These are phyloP conservation scores for Zaprionus davidi DNA, from an alignment of 1,140 invertebrate species.

Conservation along the genomic window DNA sequence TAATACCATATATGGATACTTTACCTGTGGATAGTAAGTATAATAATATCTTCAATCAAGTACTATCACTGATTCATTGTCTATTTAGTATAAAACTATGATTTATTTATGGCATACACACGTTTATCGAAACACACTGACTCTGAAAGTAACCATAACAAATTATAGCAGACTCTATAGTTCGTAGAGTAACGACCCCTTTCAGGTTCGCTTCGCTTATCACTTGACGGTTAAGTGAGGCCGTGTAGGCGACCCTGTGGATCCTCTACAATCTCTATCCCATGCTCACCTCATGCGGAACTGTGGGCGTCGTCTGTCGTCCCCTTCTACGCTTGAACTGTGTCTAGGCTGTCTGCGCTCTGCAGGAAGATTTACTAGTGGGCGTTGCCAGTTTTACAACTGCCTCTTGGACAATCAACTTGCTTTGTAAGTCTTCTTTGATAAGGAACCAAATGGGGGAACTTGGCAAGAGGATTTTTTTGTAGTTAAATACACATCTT, in stretches of 20 bases:
- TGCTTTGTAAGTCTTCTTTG: background rate
- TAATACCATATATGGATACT: too few relatives aligned
- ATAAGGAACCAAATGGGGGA: background rate
- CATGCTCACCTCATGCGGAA: background rate
- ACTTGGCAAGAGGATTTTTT: background rate
- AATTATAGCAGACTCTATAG: background rate
- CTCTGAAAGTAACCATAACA: background rate
- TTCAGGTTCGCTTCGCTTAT: background rate
- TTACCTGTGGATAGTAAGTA: too few relatives aligned
- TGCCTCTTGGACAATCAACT: background rate
- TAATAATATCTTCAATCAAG: too few relatives aligned
- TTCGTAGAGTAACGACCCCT: background rate
- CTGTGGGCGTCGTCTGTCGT: background rate
- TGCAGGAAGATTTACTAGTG: background rate
- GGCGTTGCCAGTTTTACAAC: slow-evolving; percentile 4
- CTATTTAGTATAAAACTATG: background rate
- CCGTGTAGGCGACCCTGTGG: background rate
- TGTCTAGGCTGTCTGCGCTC: background rate
- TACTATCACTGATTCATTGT: too few relatives aligned
- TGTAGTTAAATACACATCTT: too few relatives aligned
- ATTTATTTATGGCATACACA: background rate
- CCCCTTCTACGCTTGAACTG: background rate
- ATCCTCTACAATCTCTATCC: background rate
- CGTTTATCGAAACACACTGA: background rate
- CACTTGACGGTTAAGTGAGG: background rate